Evolutionary conservation across 2,888 invertebrate genomes (phyloP).

Genomic region (Chrysopilus asiliformis): DNA sequence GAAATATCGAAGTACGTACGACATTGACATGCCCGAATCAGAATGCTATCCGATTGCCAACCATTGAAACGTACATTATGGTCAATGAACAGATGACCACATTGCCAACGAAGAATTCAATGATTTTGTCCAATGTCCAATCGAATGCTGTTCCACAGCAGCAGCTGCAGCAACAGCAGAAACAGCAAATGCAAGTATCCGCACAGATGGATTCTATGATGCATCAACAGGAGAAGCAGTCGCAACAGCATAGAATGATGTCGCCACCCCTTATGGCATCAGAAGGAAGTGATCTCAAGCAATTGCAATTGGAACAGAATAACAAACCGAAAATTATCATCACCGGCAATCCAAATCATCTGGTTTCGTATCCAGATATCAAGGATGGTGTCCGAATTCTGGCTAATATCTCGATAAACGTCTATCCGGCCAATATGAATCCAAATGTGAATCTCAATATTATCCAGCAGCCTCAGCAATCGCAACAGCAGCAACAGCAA

Average conservation of each 20-base stretch:
- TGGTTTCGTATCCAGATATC: conserved; percentile 34
- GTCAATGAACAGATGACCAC: conserved; percentile 25
- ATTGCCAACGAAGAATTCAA: conserved; percentile 8
- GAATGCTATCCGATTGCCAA: conserved; percentile 29
- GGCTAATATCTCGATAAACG: conserved; percentile 67
- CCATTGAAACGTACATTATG: conserved; percentile 35
- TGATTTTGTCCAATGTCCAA: conserved; percentile 33
- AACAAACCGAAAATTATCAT: conserved; percentile 17
- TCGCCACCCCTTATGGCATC: background rate
- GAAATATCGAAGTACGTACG: conserved; percentile 45
- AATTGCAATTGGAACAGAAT: conserved; percentile 7
- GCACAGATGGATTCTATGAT: no score
- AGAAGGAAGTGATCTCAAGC: background rate
- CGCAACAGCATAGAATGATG: no score
- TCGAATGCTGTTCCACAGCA: conserved; percentile 14
- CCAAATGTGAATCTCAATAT: no score
- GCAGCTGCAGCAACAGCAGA: conserved; percentile 9
- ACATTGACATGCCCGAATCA: conserved; percentile 32
- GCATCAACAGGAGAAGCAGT: no score
- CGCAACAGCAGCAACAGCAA: no score
- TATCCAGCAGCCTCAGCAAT: no score
- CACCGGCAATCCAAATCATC: conserved; percentile 29
- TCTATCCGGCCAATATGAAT: conserved; percentile 31
- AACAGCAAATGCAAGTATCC: no score
- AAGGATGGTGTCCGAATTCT: conserved; percentile 68